Evolutionary conservation across 2,797 vertebrate species (phyloP), one percentile per base, ranked within the genome.

Genomic region (Champsocephalus gunnari): DNA sequence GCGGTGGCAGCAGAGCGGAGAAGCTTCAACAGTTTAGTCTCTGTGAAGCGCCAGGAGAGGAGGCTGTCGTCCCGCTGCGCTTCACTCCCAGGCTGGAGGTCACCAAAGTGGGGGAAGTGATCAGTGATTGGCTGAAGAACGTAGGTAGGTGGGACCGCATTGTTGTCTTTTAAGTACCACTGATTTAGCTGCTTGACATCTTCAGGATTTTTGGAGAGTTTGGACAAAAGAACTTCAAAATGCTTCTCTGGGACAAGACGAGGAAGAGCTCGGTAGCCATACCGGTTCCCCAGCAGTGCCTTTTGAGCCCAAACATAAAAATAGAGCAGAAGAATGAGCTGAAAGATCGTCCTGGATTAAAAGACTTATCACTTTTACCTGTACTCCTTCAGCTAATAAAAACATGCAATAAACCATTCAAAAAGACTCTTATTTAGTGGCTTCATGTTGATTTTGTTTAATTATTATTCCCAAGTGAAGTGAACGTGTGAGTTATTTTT

Each of bases 261-360:
- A 48, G 96, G 96, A 38, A 95, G 70, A 0, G 88, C 71, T 1
- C 95, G 90, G 55, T 92, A 92, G 3, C 96, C 94, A 0, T 96
- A 97, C 28, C 91, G 89, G 88, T 94, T 92, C 49, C 96, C 95
- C 64, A 97, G 78, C 21, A 96, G 91, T 28, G 90, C 96, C 96
- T 97, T 81, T 1, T 14, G 70, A 75, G 28, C 57, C 80, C 45
- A 56, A 19, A 56, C n/a, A 61, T 8, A 66, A 55, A 72, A 5
- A 53, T 60, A 57, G 28, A 54, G 19, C 16, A 57, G 34, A 50
- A 79, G 9, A 32, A 44, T 19, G 10, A 66, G 45, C 2, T 9
- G 4, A 28, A 32, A 44, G 12, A 69, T 21, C 34, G 38, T 54
- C 7, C 45, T n/a, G 24, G 41, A 19, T 50, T 11, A 3, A 34